Evolutionary conservation across 2,888 invertebrate species (phyloP).

Genomic region (Tuta absoluta): DNA sequence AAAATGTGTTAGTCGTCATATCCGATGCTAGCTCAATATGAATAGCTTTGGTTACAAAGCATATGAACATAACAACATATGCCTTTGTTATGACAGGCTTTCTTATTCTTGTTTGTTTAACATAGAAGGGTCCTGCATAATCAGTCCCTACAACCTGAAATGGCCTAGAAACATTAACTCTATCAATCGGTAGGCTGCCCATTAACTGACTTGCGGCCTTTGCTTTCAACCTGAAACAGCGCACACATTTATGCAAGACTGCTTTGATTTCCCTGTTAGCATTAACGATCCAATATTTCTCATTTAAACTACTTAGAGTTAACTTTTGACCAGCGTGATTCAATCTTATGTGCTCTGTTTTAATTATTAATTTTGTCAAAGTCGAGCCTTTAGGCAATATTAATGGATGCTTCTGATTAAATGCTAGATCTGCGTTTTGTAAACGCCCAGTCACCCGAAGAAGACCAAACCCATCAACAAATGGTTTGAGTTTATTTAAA

Average conservation of each 20-base stretch:
- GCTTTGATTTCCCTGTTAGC: conserved; percentile 30
- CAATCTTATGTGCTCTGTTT: no score
- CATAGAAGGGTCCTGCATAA: neutral
- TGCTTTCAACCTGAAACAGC: conserved; percentile 30
- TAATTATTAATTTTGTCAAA: no score
- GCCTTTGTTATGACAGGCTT: neutral
- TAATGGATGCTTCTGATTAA: no score
- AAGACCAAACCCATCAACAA: no score
- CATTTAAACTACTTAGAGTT: no score
- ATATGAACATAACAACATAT: neutral
- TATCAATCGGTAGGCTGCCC: neutral
- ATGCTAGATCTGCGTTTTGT: no score
- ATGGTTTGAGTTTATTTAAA: no score
- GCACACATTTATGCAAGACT: conserved; percentile 28
- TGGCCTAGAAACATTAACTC: conserved; percentile 8
- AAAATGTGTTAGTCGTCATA: conserved; percentile 17
- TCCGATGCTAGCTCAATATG: no score
- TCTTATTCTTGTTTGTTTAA: neutral
- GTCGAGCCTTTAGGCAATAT: no score
- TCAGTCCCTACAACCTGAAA: conserved; percentile 6
- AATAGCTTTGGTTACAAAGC: conserved; percentile 9
- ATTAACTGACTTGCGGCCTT: conserved; percentile 23
- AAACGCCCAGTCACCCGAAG: no score
- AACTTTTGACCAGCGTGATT: conserved; percentile 28
- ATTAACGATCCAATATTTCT: no score